phyloP scores from a whole-genome alignment of 2,797 vertebrate genomes.

The Taenioides sp. region DNA sequence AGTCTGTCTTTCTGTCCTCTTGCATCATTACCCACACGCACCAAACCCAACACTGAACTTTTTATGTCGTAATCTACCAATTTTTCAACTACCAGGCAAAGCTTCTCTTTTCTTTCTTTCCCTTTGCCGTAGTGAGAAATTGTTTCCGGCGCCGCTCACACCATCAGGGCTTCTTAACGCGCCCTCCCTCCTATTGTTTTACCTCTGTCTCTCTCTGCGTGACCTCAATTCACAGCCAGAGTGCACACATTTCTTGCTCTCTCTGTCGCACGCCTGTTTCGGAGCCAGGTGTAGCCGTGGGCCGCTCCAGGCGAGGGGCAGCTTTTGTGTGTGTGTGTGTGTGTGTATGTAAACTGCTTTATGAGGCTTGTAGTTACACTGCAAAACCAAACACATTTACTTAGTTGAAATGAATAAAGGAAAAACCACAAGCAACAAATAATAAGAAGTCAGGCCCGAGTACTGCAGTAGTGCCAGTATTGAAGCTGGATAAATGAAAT shows the following conservation, averaged over 20 bases:
- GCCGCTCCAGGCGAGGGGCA: slow-evolving; percentile 57
- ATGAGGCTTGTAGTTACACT: slow-evolving; percentile 8
- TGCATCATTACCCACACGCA: slow-evolving; percentile 6
- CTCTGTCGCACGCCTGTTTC: slow-evolving; percentile 41
- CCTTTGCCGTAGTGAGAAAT: slow-evolving; percentile 26
- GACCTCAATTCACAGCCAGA: slow-evolving; percentile 69
- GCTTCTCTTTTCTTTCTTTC: neutral
- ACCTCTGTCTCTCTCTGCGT: slow-evolving; percentile 62
- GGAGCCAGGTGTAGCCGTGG: slow-evolving; percentile 63
- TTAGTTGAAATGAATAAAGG: neutral
- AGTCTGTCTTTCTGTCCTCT: slow-evolving; percentile 10
- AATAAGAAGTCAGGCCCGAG: neutral
- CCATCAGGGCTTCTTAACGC: slow-evolving; percentile 48
- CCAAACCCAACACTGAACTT: neutral
- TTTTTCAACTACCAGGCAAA: neutral
- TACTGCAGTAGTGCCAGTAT: neutral
- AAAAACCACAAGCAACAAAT: neutral
- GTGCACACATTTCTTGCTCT: slow-evolving; percentile 56
- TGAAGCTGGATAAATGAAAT: neutral
- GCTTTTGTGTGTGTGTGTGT: slow-evolving; percentile 9
- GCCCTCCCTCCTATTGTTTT: slow-evolving; percentile 57
- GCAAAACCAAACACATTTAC: slow-evolving; percentile 1
- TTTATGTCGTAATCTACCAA: neutral
- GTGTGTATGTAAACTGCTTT: slow-evolving; percentile 9
- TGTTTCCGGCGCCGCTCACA: slow-evolving; percentile 35